These are phyloP conservation scores for Linnaemya vulpina DNA, from an alignment of 2,888 invertebrate species.

Conservation along the genomic window DNA sequence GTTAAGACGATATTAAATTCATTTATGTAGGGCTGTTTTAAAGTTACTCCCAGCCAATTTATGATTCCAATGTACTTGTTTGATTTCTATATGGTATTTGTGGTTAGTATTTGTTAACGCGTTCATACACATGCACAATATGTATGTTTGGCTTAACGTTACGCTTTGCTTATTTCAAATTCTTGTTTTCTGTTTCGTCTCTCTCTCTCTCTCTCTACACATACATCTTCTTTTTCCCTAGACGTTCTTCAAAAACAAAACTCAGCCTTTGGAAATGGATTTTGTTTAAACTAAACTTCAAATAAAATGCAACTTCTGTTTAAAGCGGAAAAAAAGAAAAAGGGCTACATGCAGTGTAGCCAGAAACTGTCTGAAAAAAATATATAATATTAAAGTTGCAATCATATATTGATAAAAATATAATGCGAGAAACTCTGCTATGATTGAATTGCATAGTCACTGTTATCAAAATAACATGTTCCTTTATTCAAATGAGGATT, in stretches of 20 bases:
- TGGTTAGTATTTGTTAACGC: slow-evolving; percentile 43
- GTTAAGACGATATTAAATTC: background rate
- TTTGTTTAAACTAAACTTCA: slow-evolving; percentile 45
- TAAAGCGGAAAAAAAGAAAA: background rate
- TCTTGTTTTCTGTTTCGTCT: slow-evolving; percentile 19
- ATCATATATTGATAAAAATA: background rate
- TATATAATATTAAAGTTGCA: background rate
- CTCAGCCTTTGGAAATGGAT: slow-evolving; percentile 29
- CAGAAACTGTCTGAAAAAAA: background rate
- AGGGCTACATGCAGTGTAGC: slow-evolving; percentile 31
- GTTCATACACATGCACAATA: background rate
- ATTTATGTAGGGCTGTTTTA: background rate
- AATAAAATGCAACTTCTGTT: background rate
- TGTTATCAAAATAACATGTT: too few species aligned
- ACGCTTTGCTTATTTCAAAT: slow-evolving; percentile 61
- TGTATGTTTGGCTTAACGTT: slow-evolving; percentile 46
- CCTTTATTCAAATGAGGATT: too few species aligned
- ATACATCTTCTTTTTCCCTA: slow-evolving; percentile 17
- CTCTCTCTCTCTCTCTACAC: too few species aligned
- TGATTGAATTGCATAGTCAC: too few species aligned
- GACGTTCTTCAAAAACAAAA: slow-evolving; percentile 37
- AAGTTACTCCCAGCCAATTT: background rate
- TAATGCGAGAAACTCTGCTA: too few species aligned
- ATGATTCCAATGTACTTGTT: slow-evolving; percentile 15
- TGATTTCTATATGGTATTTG: slow-evolving; percentile 27